A percentile compares a stretch with the other conserved stretches of the same genome.
phyloP scores from a whole-genome alignment of 2,113 vertebrate species.

The Kryptolebias marmoratus region DNA sequence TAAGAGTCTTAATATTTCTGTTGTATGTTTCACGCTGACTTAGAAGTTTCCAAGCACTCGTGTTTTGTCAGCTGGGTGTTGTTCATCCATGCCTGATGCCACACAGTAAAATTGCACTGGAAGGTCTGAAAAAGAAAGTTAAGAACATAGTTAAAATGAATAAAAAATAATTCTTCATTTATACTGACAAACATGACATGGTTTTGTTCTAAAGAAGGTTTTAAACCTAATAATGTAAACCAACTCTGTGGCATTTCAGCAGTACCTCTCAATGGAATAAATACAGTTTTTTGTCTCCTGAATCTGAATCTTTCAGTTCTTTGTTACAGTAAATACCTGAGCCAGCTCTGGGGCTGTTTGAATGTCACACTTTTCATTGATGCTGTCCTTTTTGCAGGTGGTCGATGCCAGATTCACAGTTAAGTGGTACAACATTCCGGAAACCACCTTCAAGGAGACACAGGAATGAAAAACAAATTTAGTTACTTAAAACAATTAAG shows the following conservation, averaged over 20 bases:
- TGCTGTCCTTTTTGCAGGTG: constrained; percentile 58
- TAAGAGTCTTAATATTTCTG: background rate
- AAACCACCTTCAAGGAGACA: constrained; percentile 60
- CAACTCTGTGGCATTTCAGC: no score
- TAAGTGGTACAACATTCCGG: constrained; percentile 69
- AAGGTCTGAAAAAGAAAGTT: constrained; percentile 46
- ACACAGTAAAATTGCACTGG: constrained; percentile 71
- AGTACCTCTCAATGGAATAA: no score
- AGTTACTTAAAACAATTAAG: background rate
- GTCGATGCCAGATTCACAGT: constrained; percentile 68
- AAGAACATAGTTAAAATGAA: background rate
- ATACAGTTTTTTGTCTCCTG: background rate
- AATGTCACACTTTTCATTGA: constrained; percentile 19
- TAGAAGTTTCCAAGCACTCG: constrained; percentile 31
- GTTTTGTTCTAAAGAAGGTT: background rate
- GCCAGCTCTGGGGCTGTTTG: fast-evolving
- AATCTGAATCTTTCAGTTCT: background rate
- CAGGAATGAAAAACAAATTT: no score
- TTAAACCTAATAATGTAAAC: background rate
- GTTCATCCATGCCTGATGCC: constrained; percentile 53
- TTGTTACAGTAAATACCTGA: constrained; percentile 44
- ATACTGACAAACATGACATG: background rate
- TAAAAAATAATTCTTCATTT: background rate
- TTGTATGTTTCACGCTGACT: no score
- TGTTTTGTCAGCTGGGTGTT: fast-evolving